These are phyloP conservation scores for Mesorhabditis sp. DNA, from an alignment of 2,888 invertebrate genomes.

Conservation along the genomic window DNA sequence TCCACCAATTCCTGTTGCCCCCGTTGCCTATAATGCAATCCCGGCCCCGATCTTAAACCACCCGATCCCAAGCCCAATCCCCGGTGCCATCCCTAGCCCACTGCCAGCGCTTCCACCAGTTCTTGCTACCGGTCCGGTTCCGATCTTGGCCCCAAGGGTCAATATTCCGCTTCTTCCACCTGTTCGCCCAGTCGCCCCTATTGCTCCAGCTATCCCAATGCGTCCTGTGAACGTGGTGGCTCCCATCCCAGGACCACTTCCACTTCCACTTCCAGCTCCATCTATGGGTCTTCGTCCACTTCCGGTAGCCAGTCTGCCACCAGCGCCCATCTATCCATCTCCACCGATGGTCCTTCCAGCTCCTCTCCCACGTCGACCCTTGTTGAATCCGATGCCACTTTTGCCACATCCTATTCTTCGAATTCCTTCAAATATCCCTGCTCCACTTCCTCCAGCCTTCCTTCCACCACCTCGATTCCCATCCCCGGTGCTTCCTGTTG, in stretches of 20 bases:
- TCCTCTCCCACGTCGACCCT: not conserved
- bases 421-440: not conserved
- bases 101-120: not conserved
- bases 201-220: not conserved
- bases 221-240: too few species aligned
- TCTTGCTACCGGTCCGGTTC: not conserved
- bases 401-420: not conserved
- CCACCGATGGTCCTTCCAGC: not conserved
- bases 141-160: not conserved
- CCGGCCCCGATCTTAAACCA: not conserved
- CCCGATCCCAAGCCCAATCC: constrained; percentile 5
- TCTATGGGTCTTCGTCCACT: not conserved
- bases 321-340: not conserved
- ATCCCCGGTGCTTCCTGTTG: not conserved
- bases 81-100: not conserved
- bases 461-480: not conserved
- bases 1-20: too few species aligned
- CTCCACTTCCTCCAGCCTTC: not conserved
- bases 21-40: too few species aligned
- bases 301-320: not conserved
- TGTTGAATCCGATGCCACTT: not conserved
- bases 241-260: too few species aligned
- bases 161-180: not conserved
- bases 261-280: not conserved
- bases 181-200: not conserved